Base-by-base conservation (phyloP, 2,113 vertebrate species). In the Acanthisitta chloris region DNA sequence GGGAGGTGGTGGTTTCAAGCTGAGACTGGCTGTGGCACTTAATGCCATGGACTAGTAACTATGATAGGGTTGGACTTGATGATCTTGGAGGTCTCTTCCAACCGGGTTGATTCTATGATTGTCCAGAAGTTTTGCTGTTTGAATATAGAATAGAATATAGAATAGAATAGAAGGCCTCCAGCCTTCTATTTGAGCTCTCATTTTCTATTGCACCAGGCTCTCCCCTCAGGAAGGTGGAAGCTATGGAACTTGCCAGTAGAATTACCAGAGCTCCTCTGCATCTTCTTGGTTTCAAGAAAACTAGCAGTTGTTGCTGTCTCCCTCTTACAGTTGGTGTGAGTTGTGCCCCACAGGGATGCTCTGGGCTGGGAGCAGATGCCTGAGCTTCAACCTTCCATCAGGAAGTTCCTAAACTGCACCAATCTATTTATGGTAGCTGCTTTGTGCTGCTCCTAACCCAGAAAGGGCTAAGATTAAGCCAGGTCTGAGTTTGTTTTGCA, bases 341-440 rank as follows among this genome's bases (percentile, higher is more conserved):
- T 81, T 46, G 62, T 86, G 76, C 94, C 85, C 85, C 78, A 58
- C 46, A 80, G 62, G 58, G 46, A 70, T 13, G 4, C 64, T 92
- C 82, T 54, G 45, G 81, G 77, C 54, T 88, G 64, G n/a, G 38
- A 96, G 58, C 93, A 95, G 81, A 94, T 92, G 94, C 49, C 38
- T 94, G 85, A 70, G 19, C 87, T 94, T 85, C 74, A 91, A 0
- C 62, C 70, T 96, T 87, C 74, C 90, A 69, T 83, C 92, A 90
- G 96, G 96, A 97, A 96, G 88, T 94, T 82, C 58, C 94, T 86
- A 51, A 95, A 94, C 87, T 95, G 67, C 62, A 93, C 64, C 62
- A 77, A 17, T 96, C 94, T 96, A 95, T 96, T 97, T 96, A 94
- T 96, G 90, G 96, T 88, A 83, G 42, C 62, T 82, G 33, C 95